These are phyloP conservation scores for Cephus runcator DNA, from an alignment of 2,888 invertebrate genomes.

Conservation along the genomic window DNA sequence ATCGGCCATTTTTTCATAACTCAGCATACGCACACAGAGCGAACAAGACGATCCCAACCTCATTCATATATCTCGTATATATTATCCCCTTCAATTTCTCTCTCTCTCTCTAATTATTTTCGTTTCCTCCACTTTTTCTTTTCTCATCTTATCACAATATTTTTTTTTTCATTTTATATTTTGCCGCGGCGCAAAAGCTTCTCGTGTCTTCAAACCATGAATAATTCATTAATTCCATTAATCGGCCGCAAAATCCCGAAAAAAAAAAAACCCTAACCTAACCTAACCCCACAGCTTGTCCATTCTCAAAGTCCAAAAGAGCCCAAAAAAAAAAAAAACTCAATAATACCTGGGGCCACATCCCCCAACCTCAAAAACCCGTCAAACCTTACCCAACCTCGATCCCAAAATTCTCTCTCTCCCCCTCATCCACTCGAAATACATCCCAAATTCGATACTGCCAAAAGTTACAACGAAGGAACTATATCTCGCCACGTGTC, in stretches of 20 bases:
- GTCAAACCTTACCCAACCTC: too few species aligned
- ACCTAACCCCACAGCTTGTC: neutral
- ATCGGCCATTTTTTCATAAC: slow-evolving; percentile 25
- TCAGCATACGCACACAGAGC: neutral
- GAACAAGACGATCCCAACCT: neutral
- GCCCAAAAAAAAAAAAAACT: neutral
- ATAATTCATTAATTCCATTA: neutral
- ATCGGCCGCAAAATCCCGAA: neutral
- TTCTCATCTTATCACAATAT: slow-evolving; percentile 7
- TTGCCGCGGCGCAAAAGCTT: neutral
- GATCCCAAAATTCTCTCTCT: too few species aligned
- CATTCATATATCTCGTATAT: too few species aligned
- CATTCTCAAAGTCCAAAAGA: neutral
- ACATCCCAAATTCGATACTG: neutral
- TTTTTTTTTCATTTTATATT: slow-evolving; percentile 10
- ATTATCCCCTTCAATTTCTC: slow-evolving; percentile 8
- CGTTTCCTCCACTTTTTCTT: neutral
- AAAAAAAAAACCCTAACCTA: neutral
- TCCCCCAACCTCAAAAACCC: too few species aligned
- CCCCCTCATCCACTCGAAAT: too few species aligned
- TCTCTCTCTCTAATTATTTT: slow-evolving; percentile 17
- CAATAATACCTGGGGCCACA: neutral
- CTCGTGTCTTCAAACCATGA: neutral
- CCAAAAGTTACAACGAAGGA: neutral
- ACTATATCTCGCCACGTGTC: neutral